These are phyloP conservation scores for Pherbina coryleti DNA, from an alignment of 2,888 invertebrate genomes.

Conservation along the genomic window DNA sequence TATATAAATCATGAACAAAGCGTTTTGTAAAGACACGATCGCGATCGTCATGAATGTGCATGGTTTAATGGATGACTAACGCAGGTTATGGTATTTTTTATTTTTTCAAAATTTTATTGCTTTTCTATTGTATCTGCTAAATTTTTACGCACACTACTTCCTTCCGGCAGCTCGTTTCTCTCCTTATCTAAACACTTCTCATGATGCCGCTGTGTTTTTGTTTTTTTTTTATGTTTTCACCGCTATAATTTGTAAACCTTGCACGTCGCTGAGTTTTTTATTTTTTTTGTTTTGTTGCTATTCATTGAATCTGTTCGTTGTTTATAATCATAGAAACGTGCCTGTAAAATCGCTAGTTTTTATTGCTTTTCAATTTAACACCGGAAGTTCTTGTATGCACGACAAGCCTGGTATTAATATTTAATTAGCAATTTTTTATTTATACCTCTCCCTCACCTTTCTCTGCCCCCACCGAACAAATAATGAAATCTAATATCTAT, in stretches of 20 bases:
- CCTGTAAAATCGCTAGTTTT: slow-evolving; percentile 7
- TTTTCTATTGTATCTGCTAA: neutral
- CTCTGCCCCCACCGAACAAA: too few species aligned
- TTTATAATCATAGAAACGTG: slow-evolving; percentile 1
- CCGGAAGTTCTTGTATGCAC: neutral
- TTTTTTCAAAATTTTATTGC: neutral
- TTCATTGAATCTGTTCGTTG: neutral
- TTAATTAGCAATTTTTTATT: too few species aligned
- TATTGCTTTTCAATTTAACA: neutral
- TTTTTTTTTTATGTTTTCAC: too few species aligned
- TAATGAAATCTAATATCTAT: too few species aligned
- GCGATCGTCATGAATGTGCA: neutral
- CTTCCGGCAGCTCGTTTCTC: neutral
- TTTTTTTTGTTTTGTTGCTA: neutral
- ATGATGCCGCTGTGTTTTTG: too few species aligned
- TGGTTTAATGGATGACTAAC: neutral
- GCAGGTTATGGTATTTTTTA: neutral
- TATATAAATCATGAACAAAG: slow-evolving; percentile 3
- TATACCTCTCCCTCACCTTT: too few species aligned
- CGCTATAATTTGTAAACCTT: neutral
- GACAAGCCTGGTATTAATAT: neutral
- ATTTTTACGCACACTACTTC: slow-evolving; percentile 2
- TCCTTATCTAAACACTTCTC: neutral
- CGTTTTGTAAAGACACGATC: neutral
- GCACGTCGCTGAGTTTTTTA: neutral